Conservation (phyloP, 1,140 invertebrate species). For the Protaetia brevitarsis region DNA sequence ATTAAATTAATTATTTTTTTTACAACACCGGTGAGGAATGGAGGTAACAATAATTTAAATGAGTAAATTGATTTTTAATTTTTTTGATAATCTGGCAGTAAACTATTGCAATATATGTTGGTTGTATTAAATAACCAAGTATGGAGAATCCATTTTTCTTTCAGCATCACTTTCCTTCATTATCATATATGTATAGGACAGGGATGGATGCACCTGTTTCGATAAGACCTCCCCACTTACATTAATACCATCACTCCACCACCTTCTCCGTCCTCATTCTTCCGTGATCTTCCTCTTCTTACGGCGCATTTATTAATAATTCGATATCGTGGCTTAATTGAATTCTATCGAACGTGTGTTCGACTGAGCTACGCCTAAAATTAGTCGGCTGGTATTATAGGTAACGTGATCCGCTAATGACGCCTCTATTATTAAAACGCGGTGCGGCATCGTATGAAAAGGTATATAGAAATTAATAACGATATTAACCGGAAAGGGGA, state of each 20-base stretch:
- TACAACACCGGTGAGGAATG: no score
- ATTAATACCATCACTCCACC: not conserved
- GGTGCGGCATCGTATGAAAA: not conserved
- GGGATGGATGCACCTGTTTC: not conserved
- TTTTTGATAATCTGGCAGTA: no score
- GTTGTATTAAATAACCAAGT: no score
- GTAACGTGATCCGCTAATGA: slow-evolving; percentile 5
- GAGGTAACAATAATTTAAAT: no score
- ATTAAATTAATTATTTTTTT: no score
- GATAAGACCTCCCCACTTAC: not conserved
- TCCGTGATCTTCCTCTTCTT: not conserved
- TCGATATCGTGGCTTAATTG: not conserved
- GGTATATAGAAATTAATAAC: slow-evolving; percentile 16
- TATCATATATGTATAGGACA: no score
- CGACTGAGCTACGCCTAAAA: not conserved
- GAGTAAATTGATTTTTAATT: no score
- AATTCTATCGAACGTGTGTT: not conserved
- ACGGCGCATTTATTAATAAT: not conserved
- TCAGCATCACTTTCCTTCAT: no score
- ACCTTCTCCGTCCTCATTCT: not conserved
- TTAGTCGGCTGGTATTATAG: not conserved
- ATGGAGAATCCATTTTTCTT: no score
- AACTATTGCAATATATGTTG: no score
- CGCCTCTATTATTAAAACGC: slow-evolving; percentile 11
- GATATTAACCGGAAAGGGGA: slow-evolving; percentile 12